phyloP scores from a whole-genome alignment of 1,140 invertebrate genomes.

The Eupeodes corollae region DNA sequence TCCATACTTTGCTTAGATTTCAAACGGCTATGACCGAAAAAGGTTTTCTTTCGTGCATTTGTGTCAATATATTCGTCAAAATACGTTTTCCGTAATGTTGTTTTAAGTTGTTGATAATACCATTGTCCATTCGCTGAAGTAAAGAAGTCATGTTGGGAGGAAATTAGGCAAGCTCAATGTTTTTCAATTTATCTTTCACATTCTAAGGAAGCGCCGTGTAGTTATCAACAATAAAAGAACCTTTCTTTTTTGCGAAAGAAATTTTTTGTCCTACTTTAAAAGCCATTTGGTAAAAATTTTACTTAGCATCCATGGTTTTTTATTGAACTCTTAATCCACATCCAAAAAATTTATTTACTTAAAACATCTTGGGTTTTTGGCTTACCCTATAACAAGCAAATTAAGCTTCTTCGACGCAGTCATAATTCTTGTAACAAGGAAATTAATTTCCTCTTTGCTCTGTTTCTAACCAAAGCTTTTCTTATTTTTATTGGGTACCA shows the following conservation, averaged over 20 bases:
- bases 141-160: no score
- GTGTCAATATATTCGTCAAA: no score
- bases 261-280: neutral
- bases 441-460: neutral
- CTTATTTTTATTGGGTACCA: neutral
- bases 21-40: no score
- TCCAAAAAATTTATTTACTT: neutral
- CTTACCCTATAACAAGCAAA: neutral
- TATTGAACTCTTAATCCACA: neutral
- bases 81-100: no score
- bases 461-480: neutral
- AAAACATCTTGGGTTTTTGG: no score
- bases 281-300: neutral
- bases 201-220: constrained; percentile 2
- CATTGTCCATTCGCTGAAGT: no score
- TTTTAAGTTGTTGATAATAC: no score
- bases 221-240: constrained; percentile 3
- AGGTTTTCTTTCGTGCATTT: no score
- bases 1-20: no score
- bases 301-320: neutral
- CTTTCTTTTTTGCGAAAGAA: no score
- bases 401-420: neutral
- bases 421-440: neutral
- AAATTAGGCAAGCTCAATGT: no score
- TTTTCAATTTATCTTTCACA: no score